A percentile compares a stretch with the other conserved stretches of the same genome.
phyloP scores from a whole-genome alignment of 2,888 invertebrate genomes.

The Luffia ferchaultella region DNA sequence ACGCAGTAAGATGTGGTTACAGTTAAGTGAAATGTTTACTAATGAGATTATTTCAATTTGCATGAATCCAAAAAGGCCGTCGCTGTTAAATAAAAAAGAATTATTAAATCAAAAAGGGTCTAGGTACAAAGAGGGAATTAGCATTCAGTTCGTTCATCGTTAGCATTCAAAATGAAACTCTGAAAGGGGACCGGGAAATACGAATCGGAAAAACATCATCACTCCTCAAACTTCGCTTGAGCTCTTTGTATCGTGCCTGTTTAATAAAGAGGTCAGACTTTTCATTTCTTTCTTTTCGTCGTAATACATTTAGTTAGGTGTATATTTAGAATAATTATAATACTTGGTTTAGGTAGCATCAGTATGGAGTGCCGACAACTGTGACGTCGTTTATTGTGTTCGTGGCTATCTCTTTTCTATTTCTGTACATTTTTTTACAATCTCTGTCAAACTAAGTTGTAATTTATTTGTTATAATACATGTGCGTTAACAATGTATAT shows the following conservation, averaged over 20 bases:
- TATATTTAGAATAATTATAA: no score
- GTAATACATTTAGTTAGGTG: neutral
- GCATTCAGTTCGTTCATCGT: slow-evolving; percentile 7
- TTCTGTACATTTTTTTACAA: neutral
- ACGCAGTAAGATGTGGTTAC: neutral
- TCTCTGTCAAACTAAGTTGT: neutral
- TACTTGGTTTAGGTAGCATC: no score
- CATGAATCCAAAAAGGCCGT: no score
- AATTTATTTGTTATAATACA: neutral
- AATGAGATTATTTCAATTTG: no score
- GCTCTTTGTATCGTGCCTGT: slow-evolving; percentile 16
- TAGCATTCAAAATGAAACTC: slow-evolving; percentile 5
- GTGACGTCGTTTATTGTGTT: neutral
- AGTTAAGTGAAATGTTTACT: no score
- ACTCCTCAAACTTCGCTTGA: slow-evolving; percentile 27
- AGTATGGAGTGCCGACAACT: neutral
- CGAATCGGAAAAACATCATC: slow-evolving; percentile 40
- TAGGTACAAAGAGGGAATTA: neutral
- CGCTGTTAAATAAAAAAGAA: no score
- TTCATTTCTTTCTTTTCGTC: neutral
- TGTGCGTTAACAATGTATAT: no score
- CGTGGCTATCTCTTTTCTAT: neutral
- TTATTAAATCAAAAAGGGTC: no score
- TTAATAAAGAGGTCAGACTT: neutral
- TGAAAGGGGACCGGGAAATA: slow-evolving; percentile 30